These are phyloP conservation scores for Seriola quinqueradiata DNA, from an alignment of 2,113 vertebrate species.

Conservation along the genomic window DNA sequence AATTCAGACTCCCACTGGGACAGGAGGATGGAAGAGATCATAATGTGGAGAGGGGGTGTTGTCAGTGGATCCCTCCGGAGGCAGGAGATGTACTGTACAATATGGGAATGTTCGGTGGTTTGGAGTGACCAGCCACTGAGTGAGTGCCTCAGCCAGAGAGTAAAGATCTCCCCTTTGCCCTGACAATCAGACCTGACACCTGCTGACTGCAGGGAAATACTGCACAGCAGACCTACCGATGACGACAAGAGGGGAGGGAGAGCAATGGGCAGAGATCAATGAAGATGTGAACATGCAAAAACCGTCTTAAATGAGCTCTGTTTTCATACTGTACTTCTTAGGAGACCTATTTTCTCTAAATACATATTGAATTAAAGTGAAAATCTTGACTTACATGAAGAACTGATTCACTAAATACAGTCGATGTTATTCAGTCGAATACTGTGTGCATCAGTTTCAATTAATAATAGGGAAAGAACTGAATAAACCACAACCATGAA, in stretches of 20 bases:
- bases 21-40: conserved; percentile 18
- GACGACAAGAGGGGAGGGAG: neutral
- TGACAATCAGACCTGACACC: conserved; percentile 61
- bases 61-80: conserved; percentile 16
- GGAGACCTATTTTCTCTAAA: neutral
- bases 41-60: conserved; percentile 17
- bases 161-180: conserved; percentile 39
- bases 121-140: conserved; percentile 21
- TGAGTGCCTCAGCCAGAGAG: conserved; percentile 10
- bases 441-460: neutral
- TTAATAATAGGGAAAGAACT: neutral
- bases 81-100: conserved; percentile 19
- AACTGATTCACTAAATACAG: neutral
- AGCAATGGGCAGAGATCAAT: neutral
- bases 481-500: neutral
- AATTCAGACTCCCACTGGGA: conserved; percentile 21
- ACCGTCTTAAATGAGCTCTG: neutral
- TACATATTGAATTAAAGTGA: neutral
- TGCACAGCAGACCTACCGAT: conserved; percentile 5
- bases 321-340: neutral
- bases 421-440: neutral
- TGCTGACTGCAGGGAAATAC: conserved; percentile 41
- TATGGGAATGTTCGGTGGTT: conserved; percentile 4
- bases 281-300: neutral
- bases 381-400: neutral